Conservation (phyloP, 1,140 invertebrate genomes). For the Drosophila lowei region DNA sequence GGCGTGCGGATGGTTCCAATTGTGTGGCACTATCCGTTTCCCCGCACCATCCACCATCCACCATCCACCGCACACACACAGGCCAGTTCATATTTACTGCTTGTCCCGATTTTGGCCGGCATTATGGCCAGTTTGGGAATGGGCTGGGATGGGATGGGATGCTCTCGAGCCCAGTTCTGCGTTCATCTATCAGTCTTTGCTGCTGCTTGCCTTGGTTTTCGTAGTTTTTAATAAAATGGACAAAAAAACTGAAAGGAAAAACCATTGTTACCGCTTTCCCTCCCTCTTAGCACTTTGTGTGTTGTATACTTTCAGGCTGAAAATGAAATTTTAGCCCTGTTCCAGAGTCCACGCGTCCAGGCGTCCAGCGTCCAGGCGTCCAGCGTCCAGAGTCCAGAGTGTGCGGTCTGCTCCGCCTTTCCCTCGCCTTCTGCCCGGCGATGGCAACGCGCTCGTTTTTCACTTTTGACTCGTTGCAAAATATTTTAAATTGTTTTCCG, state of each 20-base stretch:
- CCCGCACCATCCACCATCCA: background rate
- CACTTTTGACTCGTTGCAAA: constrained; percentile 7
- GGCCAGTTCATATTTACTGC: constrained; percentile 54
- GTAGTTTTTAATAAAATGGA: constrained; percentile 20
- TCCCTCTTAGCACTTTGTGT: too few species aligned
- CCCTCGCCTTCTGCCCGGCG: background rate
- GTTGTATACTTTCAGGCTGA: background rate
- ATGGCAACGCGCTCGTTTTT: background rate
- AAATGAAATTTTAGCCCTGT: constrained; percentile 23
- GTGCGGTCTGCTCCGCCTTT: background rate
- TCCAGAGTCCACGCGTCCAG: background rate
- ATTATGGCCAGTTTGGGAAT: constrained; percentile 33
- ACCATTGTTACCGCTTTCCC: constrained; percentile 8
- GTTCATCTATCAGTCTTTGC: constrained; percentile 34
- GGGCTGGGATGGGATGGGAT: background rate
- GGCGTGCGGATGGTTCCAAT: constrained; percentile 44
- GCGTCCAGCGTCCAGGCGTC: background rate
- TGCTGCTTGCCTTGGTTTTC: constrained; percentile 9
- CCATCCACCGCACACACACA: background rate
- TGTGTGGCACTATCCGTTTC: constrained; percentile 33
- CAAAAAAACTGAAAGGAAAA: background rate
- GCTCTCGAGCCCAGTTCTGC: constrained; percentile 3
- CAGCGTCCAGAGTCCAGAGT: too few species aligned
- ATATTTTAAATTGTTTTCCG: constrained; percentile 12
- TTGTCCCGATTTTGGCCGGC: constrained; percentile 44